phyloP scores from a whole-genome alignment of 2,888 invertebrate genomes.

The Caenorhabditis sp. region DNA sequence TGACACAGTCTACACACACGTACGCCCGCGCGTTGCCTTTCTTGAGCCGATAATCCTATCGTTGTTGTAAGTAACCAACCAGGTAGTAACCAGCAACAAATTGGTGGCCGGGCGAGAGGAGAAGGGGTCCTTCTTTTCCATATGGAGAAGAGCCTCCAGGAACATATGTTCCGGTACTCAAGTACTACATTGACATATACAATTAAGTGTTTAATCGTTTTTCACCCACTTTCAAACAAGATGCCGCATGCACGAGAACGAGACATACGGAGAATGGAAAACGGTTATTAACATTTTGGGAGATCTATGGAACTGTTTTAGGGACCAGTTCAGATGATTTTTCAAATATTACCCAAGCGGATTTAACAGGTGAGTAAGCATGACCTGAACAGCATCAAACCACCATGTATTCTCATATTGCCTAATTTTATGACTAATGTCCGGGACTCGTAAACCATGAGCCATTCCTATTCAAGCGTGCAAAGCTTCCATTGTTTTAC shows the following conservation, averaged over 20 bases:
- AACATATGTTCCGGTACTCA: constrained; percentile 62
- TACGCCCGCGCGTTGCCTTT: constrained; percentile 20
- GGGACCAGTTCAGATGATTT: no score
- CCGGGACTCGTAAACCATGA: constrained; percentile 60
- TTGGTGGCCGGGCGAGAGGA: no score
- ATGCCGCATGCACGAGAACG: no score
- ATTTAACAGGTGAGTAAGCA: constrained; percentile 47
- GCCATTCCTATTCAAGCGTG: constrained; percentile 61
- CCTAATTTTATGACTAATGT: constrained; percentile 63
- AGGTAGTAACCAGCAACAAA: neutral
- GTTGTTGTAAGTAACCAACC: constrained; percentile 33
- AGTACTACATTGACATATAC: constrained; percentile 60
- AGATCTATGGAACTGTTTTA: neutral
- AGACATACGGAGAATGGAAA: constrained; percentile 50
- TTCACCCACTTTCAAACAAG: constrained; percentile 55
- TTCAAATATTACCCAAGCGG: no score
- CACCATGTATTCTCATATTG: constrained; percentile 51
- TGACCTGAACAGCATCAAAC: constrained; percentile 31
- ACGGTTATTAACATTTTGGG: constrained; percentile 3
- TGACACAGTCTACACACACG: constrained; percentile 56
- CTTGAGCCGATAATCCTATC: constrained; percentile 59
- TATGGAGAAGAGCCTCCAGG: constrained; percentile 42
- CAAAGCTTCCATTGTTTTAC: constrained; percentile 55
- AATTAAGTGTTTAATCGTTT: constrained; percentile 66
- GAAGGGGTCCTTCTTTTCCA: constrained; percentile 31